Conservation (phyloP, 2,113 vertebrate genomes). For the Martes martes region DNA sequence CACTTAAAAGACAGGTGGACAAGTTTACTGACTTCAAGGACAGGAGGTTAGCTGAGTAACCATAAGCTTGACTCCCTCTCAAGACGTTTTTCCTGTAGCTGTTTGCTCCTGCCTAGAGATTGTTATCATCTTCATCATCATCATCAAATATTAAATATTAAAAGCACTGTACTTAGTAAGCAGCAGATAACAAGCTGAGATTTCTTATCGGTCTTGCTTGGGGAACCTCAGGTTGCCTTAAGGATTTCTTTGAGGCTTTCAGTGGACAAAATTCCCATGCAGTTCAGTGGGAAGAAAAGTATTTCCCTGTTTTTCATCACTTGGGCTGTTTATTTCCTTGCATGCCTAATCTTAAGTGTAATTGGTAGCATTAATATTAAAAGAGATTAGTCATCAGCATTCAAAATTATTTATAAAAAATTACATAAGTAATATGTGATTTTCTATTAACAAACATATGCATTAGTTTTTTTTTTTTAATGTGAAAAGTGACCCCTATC, state of each 20-base stretch:
- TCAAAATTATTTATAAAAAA: conserved; percentile 29
- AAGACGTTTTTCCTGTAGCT: background rate
- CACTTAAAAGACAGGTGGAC: background rate
- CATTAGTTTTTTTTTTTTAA: background rate
- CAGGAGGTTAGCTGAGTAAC: background rate
- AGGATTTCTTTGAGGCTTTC: conserved; percentile 4
- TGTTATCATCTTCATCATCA: background rate
- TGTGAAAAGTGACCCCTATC: background rate
- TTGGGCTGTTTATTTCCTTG: conserved; percentile 24
- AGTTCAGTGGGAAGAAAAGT: conserved; percentile 22
- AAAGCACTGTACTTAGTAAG: background rate
- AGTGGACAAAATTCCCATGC: background rate
- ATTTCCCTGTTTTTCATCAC: conserved; percentile 4
- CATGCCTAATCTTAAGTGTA: conserved; percentile 16
- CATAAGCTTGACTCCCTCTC: background rate
- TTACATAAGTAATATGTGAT: background rate
- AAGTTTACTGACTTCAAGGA: background rate
- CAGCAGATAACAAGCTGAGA: background rate
- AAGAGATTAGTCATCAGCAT: conserved; percentile 31
- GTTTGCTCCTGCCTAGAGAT: conserved; percentile 35
- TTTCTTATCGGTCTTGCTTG: conserved; percentile 38
- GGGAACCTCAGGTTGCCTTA: background rate
- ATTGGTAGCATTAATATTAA: conserved; percentile 48
- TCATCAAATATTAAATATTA: conserved; percentile 45
- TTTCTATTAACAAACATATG: conserved; percentile 23